Evolutionary conservation across 2,113 vertebrate species (phyloP), one percentile per base, ranked within the genome.

Genomic region (Phyllopteryx taeniolatus): DNA sequence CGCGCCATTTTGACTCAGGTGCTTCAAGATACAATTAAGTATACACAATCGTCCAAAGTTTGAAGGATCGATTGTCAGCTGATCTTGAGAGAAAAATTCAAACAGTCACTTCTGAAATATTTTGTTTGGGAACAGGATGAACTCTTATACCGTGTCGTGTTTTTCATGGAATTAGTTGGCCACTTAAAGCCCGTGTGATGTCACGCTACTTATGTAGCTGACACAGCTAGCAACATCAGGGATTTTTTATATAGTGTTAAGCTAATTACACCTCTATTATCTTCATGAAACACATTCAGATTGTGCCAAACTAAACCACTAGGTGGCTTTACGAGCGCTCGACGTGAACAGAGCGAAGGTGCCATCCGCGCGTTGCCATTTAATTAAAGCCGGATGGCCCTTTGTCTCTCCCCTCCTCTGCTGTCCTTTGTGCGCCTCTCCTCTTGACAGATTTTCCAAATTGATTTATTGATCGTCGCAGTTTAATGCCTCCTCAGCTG

Each of bases 381-480:
- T 86, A 83, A 88, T 88, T 79, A 85, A 88, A 85, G 78, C 83
- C 80, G 79, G 77, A 77, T 75, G 84, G 73, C 78, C 75, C 59
- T 12, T 70, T 74, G 76, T 78, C 76, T 79, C 19, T 70, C 67
- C 61, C 27, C 60, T 61, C 74, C n/a, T 80, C 79, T 65, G 65
- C 27, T 4, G 63, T 76, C 79, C 81, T 74, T 66, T 67, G n/a
- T 67, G 67, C 54, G 47, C 53, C 68, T 42, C 59, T 43, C 64
- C 27, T 80, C 75, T 75, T 72, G 85, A 86, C 82, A 80, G 73
- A 83, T 85, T 84, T 84, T 75, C 81, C 78, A 83, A 81, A 89
- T 85, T 85, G 84, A 88, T 89, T 86, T 88, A 89, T 88, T 78
- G 89, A 88, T 85, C 74, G 51, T 35, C 54, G 69, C 56, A 60